Conservation (phyloP, 2,797 vertebrate genomes). For the Ceryle rudis region DNA sequence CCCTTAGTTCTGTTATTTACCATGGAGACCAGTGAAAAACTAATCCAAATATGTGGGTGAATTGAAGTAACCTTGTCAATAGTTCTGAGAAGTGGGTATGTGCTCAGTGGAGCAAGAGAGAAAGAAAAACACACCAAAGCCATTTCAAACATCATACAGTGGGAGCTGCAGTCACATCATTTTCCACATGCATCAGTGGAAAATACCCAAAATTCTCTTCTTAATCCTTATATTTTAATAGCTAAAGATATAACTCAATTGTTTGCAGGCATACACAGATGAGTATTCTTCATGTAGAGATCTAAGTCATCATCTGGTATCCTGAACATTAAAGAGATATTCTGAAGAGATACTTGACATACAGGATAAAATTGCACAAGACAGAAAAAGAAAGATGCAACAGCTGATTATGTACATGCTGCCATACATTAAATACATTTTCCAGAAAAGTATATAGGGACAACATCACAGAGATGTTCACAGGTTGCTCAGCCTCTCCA, state of each 20-base stretch:
- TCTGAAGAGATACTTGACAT: background rate
- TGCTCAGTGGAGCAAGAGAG: background rate
- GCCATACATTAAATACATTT: background rate
- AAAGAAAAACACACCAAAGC: slow-evolving; percentile 31
- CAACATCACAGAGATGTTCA: background rate
- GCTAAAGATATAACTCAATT: slow-evolving; percentile 1
- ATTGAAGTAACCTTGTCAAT: slow-evolving; percentile 55
- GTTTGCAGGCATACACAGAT: background rate
- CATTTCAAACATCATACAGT: background rate
- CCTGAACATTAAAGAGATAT: background rate
- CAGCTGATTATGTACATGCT: background rate
- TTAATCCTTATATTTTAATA: background rate
- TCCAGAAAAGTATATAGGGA: background rate
- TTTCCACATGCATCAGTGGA: background rate
- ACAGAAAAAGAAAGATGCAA: background rate
- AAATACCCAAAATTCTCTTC: background rate
- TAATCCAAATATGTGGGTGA: slow-evolving; percentile 46
- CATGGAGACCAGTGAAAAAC: slow-evolving; percentile 62
- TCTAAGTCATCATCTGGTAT: background rate
- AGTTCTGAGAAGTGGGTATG: slow-evolving; percentile 43
- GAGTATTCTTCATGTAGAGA: background rate
- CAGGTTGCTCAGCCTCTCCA: background rate
- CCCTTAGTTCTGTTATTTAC: slow-evolving; percentile 43
- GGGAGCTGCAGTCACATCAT: background rate
- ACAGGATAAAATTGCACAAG: background rate